A percentile compares a stretch with the other conserved stretches of the same genome.
Conservation (phyloP, 2,888 invertebrate genomes). For the Metopia argyrocephala region DNA sequence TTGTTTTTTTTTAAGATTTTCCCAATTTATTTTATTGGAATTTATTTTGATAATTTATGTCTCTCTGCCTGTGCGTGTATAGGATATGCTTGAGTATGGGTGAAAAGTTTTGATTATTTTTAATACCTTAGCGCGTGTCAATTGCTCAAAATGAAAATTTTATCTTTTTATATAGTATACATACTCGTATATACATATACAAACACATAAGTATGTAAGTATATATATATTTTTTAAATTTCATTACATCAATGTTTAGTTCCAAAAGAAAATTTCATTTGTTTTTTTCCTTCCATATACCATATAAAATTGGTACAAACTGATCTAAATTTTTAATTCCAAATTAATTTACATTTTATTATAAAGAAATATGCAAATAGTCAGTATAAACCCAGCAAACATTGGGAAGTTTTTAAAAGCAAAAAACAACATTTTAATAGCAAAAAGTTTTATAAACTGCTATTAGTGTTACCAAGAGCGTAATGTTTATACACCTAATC, state of each 20-base stretch:
- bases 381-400: background rate
- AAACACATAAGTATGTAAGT: too few species aligned
- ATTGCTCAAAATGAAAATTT: background rate
- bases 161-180: too few species aligned
- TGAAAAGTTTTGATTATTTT: background rate
- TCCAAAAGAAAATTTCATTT: background rate
- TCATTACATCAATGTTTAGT: background rate
- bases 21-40: background rate
- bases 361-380: background rate
- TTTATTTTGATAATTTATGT: background rate
- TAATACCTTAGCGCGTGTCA: background rate
- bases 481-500: too few species aligned
- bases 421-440: background rate
- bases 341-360: background rate
- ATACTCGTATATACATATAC: too few species aligned
- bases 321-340: background rate
- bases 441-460: too few species aligned
- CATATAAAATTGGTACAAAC: background rate
- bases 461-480: too few species aligned
- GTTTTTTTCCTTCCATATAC: background rate
- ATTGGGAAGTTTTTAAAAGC: background rate
- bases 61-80: background rate
- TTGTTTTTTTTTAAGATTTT: background rate
- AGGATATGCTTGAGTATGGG: background rate
- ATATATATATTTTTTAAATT: too few species aligned